phyloP scores from a whole-genome alignment of 2,888 invertebrate species.

The Caradrina clavipalpis region DNA sequence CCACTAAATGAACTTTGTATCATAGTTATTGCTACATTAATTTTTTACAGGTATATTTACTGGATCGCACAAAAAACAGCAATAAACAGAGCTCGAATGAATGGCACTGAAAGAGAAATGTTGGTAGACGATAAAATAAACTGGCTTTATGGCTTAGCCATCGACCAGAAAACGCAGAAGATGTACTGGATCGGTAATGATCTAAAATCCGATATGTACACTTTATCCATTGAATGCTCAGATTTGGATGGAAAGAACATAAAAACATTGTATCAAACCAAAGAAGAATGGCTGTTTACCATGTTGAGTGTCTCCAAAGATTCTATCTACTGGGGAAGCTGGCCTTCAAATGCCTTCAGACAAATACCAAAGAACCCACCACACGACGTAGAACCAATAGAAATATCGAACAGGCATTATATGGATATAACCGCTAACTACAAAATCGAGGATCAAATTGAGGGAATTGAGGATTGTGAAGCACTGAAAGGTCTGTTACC shows the following conservation, averaged over 20 bases:
- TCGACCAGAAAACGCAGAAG: slow-evolving; percentile 19
- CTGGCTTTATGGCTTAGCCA: background rate
- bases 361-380: slow-evolving; percentile 7
- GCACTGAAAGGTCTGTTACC: background rate
- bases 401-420: background rate
- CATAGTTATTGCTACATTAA: background rate
- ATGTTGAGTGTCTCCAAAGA: slow-evolving; percentile 7
- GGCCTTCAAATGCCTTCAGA: background rate
- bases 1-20: background rate
- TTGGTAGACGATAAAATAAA: background rate
- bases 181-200: background rate
- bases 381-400: background rate
- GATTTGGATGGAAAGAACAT: background rate
- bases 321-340: background rate
- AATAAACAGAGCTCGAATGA: slow-evolving; percentile 3
- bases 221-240: background rate
- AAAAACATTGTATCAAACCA: background rate
- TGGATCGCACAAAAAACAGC: background rate
- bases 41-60: slow-evolving; percentile 19
- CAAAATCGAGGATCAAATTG: background rate
- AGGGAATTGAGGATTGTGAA: background rate
- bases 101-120: slow-evolving; percentile 4
- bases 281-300: background rate
- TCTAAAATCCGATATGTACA: background rate
- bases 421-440: background rate